Conservation (phyloP, 2,113 vertebrate genomes). For the Microtus oregoni region DNA sequence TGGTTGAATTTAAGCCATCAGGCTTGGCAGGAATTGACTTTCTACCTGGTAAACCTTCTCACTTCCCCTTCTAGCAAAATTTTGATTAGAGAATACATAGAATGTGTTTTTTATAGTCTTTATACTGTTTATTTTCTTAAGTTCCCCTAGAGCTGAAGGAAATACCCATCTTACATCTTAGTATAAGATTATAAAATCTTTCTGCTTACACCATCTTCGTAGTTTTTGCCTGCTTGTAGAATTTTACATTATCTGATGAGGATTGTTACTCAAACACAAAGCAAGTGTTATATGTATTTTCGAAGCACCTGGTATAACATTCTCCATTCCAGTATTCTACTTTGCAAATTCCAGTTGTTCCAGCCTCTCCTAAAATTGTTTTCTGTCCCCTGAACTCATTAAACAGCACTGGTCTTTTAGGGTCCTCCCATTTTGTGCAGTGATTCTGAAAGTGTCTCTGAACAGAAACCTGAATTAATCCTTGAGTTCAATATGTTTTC, state of each 20-base stretch:
- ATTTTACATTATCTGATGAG: background rate
- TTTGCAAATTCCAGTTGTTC: background rate
- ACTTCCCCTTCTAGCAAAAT: background rate
- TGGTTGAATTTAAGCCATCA: background rate
- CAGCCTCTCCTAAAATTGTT: background rate
- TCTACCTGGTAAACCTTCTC: background rate
- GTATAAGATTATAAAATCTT: slow-evolving; percentile 6
- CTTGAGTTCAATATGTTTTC: background rate
- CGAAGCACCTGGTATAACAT: background rate
- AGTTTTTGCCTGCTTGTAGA: slow-evolving; percentile 17
- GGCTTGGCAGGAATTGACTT: background rate
- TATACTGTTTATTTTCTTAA: background rate
- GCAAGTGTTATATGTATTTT: background rate
- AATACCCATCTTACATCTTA: background rate
- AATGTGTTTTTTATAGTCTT: background rate
- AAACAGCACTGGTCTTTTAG: background rate
- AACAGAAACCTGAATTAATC: background rate
- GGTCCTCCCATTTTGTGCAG: background rate
- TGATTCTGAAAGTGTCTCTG: background rate
- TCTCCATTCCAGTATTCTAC: background rate
- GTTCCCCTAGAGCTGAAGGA: background rate
- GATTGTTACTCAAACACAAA: slow-evolving; percentile 14
- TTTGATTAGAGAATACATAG: background rate
- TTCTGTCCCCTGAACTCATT: background rate
- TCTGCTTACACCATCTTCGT: background rate